phyloP scores from a whole-genome alignment of 2,797 vertebrate species.

The Rachycentron canadum region DNA sequence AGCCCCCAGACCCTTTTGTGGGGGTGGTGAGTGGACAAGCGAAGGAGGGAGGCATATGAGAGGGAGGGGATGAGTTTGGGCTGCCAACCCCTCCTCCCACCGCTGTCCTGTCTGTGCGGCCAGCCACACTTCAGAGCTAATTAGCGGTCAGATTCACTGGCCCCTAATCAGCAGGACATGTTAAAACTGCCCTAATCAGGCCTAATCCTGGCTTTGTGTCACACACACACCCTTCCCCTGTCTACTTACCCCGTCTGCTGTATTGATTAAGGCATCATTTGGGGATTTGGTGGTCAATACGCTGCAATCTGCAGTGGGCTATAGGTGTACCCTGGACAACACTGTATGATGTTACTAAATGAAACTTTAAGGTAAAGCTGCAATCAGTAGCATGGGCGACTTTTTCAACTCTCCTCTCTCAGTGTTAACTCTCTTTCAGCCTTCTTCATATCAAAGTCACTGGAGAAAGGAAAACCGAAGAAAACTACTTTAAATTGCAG shows the following conservation, averaged over 20 bases:
- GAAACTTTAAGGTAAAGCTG: constrained; percentile 16
- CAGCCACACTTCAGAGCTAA: constrained; percentile 85
- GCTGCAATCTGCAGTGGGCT: constrained; percentile 31
- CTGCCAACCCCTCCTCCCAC: constrained; percentile 67
- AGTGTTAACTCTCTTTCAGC: neutral
- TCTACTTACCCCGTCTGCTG: constrained; percentile 69
- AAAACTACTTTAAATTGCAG: neutral
- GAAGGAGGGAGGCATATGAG: constrained; percentile 41
- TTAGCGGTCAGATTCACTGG: constrained; percentile 82
- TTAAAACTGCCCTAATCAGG: constrained; percentile 88
- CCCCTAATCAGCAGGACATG: constrained; percentile 85
- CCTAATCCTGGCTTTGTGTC: constrained; percentile 84
- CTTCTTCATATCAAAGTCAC: neutral
- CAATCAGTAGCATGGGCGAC: neutral
- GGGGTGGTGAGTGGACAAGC: constrained; percentile 73
- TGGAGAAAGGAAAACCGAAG: neutral
- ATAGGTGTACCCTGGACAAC: constrained; percentile 23
- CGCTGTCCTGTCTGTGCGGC: constrained; percentile 75
- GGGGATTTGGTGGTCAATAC: constrained; percentile 73
- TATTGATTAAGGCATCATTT: constrained; percentile 80
- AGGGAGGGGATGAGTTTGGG: constrained; percentile 50
- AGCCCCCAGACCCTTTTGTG: constrained; percentile 77
- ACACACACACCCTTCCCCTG: constrained; percentile 48
- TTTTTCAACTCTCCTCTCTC: neutral
- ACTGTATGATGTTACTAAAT: constrained; percentile 7